A percentile compares a stretch with the other conserved stretches of the same genome.
These are phyloP conservation scores for Antheraea yamamai DNA, from an alignment of 2,888 invertebrate genomes.

Conservation along the genomic window DNA sequence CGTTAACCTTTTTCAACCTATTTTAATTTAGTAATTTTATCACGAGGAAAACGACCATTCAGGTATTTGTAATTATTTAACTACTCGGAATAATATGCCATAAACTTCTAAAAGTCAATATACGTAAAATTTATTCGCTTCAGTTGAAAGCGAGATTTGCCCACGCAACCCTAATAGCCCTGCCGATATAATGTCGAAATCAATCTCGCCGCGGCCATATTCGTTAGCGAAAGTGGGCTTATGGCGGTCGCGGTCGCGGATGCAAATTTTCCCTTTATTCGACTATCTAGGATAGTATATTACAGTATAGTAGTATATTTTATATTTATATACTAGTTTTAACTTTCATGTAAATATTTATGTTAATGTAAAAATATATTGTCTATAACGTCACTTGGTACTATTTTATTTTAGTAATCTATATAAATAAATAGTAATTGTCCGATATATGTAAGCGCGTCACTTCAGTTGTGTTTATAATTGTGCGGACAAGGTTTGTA, in stretches of 20 bases:
- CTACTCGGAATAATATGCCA: neutral
- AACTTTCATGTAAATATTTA: too few relatives aligned
- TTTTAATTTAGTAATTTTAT: too few relatives aligned
- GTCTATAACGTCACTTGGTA: too few relatives aligned
- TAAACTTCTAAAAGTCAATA: neutral
- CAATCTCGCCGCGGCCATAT: slow-evolving; percentile 61
- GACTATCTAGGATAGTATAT: slow-evolving; percentile 27
- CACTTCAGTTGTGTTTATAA: too few relatives aligned
- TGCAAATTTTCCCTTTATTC: slow-evolving; percentile 63
- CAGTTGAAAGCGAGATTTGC: neutral
- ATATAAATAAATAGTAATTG: too few relatives aligned
- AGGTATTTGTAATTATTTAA: neutral
- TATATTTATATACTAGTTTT: neutral
- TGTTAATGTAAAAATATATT: too few relatives aligned
- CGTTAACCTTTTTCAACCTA: neutral
- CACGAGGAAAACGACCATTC: too few relatives aligned
- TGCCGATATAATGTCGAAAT: slow-evolving; percentile 48
- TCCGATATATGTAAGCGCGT: too few relatives aligned
- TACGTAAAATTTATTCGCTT: neutral
- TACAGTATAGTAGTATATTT: neutral
- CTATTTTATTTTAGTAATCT: too few relatives aligned
- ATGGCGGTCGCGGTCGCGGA: slow-evolving; percentile 36
- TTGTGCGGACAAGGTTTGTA: too few relatives aligned
- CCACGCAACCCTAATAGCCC: slow-evolving; percentile 33
- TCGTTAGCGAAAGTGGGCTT: slow-evolving; percentile 68